A percentile compares a stretch with the other conserved stretches of the same genome.
Conservation (phyloP, 2,888 invertebrate genomes). For the Auanema sp. region DNA sequence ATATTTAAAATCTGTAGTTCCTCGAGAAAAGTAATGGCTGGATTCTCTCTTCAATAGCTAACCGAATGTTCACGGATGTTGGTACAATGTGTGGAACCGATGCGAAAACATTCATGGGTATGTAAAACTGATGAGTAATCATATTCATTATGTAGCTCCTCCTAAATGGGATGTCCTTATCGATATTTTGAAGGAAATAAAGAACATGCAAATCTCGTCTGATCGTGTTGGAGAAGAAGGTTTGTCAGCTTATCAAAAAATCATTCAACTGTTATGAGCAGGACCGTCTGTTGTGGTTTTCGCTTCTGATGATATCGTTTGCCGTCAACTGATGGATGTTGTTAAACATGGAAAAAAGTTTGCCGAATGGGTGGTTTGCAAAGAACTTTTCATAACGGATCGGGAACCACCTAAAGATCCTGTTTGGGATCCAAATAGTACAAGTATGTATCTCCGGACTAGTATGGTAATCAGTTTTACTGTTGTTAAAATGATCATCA, state of each 20-base stretch:
- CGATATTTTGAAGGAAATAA: constrained; percentile 51
- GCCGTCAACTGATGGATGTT: constrained; percentile 53
- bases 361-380: constrained; percentile 35
- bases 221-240: constrained; percentile 26
- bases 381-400: constrained; percentile 21
- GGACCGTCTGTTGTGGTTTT: constrained; percentile 52
- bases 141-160: constrained; percentile 37
- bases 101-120: not conserved
- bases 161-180: constrained; percentile 56
- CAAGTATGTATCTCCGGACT: constrained; percentile 11
- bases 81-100: constrained; percentile 32
- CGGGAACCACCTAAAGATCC: constrained; percentile 28
- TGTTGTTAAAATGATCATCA: not conserved
- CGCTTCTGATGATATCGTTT: constrained; percentile 45
- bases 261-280: constrained; percentile 20
- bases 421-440: constrained; percentile 37
- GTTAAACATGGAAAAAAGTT: constrained; percentile 37
- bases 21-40: constrained; percentile 57
- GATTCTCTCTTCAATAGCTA: constrained; percentile 54
- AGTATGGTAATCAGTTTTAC: constrained; percentile 13
- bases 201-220: constrained; percentile 22
- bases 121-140: constrained; percentile 1
- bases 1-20: no score
- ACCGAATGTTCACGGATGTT: constrained; percentile 47
- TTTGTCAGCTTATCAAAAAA: not conserved